phyloP scores from a whole-genome alignment of 2,888 invertebrate species.

The Morpho achilles region DNA sequence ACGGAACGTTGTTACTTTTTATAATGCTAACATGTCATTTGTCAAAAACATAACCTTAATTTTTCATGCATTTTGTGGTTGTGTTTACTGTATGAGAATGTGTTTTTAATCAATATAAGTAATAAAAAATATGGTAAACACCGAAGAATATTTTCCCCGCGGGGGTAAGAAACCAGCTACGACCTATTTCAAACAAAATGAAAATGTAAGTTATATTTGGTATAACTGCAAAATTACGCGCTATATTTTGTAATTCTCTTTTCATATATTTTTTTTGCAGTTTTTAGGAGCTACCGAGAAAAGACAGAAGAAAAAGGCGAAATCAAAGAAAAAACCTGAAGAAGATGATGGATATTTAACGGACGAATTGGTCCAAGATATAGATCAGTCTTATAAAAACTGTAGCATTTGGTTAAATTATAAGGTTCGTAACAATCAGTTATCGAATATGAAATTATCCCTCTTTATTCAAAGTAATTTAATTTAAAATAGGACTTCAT shows the following conservation, averaged over 20 bases:
- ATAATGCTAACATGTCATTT: no score
- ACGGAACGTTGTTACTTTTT: no score
- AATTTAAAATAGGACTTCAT: no score
- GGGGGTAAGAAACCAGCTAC: slow-evolving; percentile 73
- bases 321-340: slow-evolving; percentile 52
- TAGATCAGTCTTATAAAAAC: slow-evolving; percentile 52
- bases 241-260: neutral
- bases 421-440: slow-evolving; percentile 37
- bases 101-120: neutral
- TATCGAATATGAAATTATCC: no score
- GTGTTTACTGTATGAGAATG: slow-evolving; percentile 1
- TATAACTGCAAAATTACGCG: slow-evolving; percentile 8
- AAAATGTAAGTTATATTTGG: slow-evolving; percentile 50
- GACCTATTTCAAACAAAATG: slow-evolving; percentile 63
- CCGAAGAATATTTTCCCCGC: slow-evolving; percentile 78
- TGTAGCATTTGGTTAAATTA: slow-evolving; percentile 57
- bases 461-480: no score
- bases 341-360: slow-evolving; percentile 70
- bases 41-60: slow-evolving; percentile 13
- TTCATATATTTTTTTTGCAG: slow-evolving; percentile 33
- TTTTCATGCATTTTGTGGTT: slow-evolving; percentile 11
- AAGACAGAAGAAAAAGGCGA: slow-evolving; percentile 60
- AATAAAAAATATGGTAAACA: slow-evolving; percentile 48
- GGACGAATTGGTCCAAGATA: slow-evolving; percentile 51
- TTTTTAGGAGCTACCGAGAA: slow-evolving; percentile 65